Percentiles rank a stretch among this genome's conserved stretches.
Conservation (phyloP, 1,140 invertebrate species). For the Drosophila tsacasi region DNA sequence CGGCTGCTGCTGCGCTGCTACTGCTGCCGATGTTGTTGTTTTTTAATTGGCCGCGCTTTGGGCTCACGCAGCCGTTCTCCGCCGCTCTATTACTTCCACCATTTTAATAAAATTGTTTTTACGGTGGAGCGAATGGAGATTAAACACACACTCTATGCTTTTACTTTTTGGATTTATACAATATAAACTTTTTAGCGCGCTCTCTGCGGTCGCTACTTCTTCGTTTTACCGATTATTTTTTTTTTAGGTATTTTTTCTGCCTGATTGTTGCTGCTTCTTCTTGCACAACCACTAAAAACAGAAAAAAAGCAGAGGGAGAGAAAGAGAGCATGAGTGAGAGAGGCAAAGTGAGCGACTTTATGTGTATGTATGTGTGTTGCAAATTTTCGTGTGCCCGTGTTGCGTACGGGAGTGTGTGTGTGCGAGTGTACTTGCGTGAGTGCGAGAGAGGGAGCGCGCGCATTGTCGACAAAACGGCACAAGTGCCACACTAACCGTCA, state of each 20-base stretch:
- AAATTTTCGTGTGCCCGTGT: constrained; percentile 56
- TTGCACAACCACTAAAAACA: constrained; percentile 84
- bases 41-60: constrained; percentile 79
- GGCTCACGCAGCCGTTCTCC: constrained; percentile 84
- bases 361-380: constrained; percentile 64
- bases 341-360: constrained; percentile 61
- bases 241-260: constrained; percentile 81
- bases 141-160: constrained; percentile 65
- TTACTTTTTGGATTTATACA: constrained; percentile 74
- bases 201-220: constrained; percentile 74
- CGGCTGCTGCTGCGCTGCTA: constrained; percentile 43
- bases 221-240: constrained; percentile 85
- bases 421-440: constrained; percentile 67
- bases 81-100: constrained; percentile 84
- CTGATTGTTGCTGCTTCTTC: constrained; percentile 82
- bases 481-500: constrained; percentile 69
- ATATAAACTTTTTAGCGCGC: constrained; percentile 83
- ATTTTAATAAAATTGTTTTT: constrained; percentile 78
- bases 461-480: constrained; percentile 78
- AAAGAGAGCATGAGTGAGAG: constrained; percentile 56
- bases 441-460: constrained; percentile 75
- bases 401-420: constrained; percentile 30
- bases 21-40: constrained; percentile 62
- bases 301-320: constrained; percentile 70
- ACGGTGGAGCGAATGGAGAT: constrained; percentile 53